Conservation (phyloP, 2,113 vertebrate species). For the Pteruthius melanotis region DNA sequence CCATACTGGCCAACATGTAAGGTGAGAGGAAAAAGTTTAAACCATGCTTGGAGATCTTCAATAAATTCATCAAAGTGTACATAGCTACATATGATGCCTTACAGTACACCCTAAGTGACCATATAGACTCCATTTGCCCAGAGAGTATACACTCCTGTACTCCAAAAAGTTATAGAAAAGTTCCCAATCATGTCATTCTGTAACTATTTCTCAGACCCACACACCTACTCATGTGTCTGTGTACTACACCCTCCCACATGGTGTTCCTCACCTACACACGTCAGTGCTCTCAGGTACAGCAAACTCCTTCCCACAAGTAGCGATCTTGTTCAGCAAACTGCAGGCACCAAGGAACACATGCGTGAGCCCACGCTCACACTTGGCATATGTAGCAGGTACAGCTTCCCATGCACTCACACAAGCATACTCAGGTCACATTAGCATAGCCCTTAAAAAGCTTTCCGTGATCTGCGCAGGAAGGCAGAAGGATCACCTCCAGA, state of each 20-base stretch:
- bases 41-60: not conserved
- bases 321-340: not conserved
- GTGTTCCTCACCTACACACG: not conserved
- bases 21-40: not conserved
- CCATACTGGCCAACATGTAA: not conserved
- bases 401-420: not conserved
- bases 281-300: not conserved
- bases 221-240: accelerated
- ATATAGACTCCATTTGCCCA: not conserved
- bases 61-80: not conserved
- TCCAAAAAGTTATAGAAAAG: not conserved
- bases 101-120: not conserved
- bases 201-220: not conserved
- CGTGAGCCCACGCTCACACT: not conserved
- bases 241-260: not conserved
- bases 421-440: not conserved
- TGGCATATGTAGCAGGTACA: not conserved
- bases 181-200: not conserved
- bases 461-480: not conserved
- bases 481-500: slow-evolving; percentile 1
- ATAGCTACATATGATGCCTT: not conserved
- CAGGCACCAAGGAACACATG: not conserved
- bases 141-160: not conserved
- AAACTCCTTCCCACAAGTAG: not conserved
- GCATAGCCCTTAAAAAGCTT: not conserved